These are phyloP conservation scores for Dipodomys spectabilis DNA, from an alignment of 2,113 vertebrate genomes.

Conservation along the genomic window DNA sequence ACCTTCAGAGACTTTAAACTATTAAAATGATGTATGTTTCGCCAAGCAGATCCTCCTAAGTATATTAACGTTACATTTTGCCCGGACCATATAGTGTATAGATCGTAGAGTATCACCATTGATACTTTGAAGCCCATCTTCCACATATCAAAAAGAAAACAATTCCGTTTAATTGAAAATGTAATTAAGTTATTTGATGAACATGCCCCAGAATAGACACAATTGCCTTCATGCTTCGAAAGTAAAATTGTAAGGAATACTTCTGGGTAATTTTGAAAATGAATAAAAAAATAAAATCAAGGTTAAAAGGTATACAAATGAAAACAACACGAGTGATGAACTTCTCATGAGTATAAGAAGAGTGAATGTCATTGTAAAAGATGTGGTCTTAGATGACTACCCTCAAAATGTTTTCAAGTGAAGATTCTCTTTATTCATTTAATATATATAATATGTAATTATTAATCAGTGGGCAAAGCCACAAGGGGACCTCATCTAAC, in stretches of 20 bases:
- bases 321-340: background rate
- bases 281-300: background rate
- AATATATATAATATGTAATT: conserved; percentile 14
- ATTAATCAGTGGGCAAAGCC: background rate
- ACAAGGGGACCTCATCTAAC: background rate
- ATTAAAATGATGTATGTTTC: conserved; percentile 45
- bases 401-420: background rate
- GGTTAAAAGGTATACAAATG: background rate
- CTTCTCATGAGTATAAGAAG: background rate
- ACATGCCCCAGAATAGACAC: background rate
- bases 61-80: conserved; percentile 37
- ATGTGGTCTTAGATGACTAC: background rate
- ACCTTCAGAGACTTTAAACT: conserved; percentile 61
- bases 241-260: conserved; percentile 18
- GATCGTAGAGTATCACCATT: background rate
- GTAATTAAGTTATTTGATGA: conserved; percentile 14
- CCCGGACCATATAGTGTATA: background rate
- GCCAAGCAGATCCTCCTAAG: conserved; percentile 12
- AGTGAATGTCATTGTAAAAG: background rate
- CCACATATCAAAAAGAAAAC: conserved; percentile 18
- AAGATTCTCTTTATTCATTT: background rate
- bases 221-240: background rate
- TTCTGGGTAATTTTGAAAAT: background rate
- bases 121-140: conserved; percentile 17
- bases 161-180: conserved; percentile 7